Evolutionary conservation across 2,113 vertebrate genomes (phyloP).

Genomic region (Tenrec ecaudatus): DNA sequence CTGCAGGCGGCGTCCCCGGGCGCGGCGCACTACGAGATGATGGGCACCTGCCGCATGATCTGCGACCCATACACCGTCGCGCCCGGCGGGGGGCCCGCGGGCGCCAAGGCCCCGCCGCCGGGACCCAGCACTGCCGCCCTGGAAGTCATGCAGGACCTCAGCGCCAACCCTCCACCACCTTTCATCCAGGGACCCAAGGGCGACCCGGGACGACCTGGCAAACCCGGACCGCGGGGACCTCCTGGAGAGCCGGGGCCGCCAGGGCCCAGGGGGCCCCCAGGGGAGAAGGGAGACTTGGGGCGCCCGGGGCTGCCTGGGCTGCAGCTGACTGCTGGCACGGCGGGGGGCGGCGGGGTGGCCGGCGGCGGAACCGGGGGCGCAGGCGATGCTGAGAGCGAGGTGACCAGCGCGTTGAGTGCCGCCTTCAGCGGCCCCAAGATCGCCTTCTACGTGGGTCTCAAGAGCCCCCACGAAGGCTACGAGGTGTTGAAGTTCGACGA

Average conservation of each 20-base stretch:
- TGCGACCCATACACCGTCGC: slow-evolving; percentile 91
- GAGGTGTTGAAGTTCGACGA: slow-evolving; percentile 97
- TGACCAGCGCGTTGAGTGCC: slow-evolving; percentile 86
- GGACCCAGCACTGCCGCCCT: slow-evolving; percentile 86
- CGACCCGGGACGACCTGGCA: slow-evolving; percentile 91
- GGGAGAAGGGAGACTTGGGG: slow-evolving; percentile 88
- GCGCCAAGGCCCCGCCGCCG: slow-evolving; percentile 71
- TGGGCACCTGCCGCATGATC: slow-evolving; percentile 95
- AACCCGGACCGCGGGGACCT: slow-evolving; percentile 90
- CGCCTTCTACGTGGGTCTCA: slow-evolving; percentile 95
- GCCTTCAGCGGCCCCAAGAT: slow-evolving; percentile 88
- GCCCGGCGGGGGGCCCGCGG: slow-evolving; percentile 78
- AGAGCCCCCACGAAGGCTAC: slow-evolving; percentile 96
- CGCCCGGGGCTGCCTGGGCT: slow-evolving; percentile 85
- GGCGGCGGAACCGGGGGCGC: slow-evolving; percentile 78
- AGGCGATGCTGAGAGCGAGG: slow-evolving; percentile 83
- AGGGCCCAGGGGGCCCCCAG: slow-evolving; percentile 91
- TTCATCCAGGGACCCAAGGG: slow-evolving; percentile 92
- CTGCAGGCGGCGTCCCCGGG: slow-evolving; percentile 85
- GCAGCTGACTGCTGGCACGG: slow-evolving; percentile 78
- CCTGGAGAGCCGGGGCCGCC: slow-evolving; percentile 91
- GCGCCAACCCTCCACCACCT: slow-evolving; percentile 87
- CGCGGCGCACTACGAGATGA: slow-evolving; percentile 93
- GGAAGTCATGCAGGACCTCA: slow-evolving; percentile 91
- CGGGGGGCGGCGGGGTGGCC: slow-evolving; percentile 72